Percentiles rank a stretch among this genome's conserved stretches.
Conservation (phyloP, 2,888 invertebrate species). For the Athetis lepigone region DNA sequence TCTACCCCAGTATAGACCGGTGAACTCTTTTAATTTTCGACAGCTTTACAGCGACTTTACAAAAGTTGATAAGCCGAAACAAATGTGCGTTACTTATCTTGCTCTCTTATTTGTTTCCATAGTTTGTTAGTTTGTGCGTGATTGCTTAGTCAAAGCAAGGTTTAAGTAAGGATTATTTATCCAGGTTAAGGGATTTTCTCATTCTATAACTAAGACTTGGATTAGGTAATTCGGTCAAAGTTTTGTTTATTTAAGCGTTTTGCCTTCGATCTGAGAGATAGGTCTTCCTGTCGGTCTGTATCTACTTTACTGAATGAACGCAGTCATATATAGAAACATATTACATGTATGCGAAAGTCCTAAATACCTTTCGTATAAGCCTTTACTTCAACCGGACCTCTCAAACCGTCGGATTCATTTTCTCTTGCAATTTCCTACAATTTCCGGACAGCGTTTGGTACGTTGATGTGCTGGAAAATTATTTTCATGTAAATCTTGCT, state of each 20-base stretch:
- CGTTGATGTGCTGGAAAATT: slow-evolving; percentile 84
- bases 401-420: slow-evolving; percentile 88
- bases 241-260: background rate
- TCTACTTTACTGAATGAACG: slow-evolving; percentile 18
- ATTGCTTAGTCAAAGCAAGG: too few relatives aligned
- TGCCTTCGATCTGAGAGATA: background rate
- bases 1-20: background rate
- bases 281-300: background rate
- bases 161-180: too few relatives aligned
- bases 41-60: background rate
- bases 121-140: too few relatives aligned
- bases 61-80: too few relatives aligned
- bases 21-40: background rate
- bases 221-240: too few relatives aligned
- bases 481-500: slow-evolving; percentile 75
- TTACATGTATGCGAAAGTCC: slow-evolving; percentile 55
- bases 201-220: background rate
- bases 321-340: slow-evolving; percentile 16
- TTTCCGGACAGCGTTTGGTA: slow-evolving; percentile 88
- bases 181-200: too few relatives aligned
- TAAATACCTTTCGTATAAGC: slow-evolving; percentile 64
- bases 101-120: too few relatives aligned
- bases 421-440: slow-evolving; percentile 91
- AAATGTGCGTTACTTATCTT: too few relatives aligned
- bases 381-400: slow-evolving; percentile 77